Percentiles rank a stretch among this genome's conserved stretches.
Evolutionary conservation across 2,113 vertebrate genomes (phyloP).

Genomic region (Aldabrachelys gigantea): DNA sequence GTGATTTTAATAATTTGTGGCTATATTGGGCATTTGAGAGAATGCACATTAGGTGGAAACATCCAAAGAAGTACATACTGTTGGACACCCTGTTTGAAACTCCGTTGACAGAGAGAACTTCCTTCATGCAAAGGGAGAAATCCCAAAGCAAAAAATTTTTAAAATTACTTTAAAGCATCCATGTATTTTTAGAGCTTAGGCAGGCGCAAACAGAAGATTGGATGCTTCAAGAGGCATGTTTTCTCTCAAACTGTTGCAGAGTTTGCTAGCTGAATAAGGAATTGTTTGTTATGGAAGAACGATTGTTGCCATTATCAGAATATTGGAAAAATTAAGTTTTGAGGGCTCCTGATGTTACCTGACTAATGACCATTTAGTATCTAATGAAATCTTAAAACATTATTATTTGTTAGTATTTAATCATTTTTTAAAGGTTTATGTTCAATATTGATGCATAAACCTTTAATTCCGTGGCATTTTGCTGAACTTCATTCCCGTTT

Average conservation of each 20-base stretch:
- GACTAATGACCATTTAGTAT: neutral
- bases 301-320: neutral
- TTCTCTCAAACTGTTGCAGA: neutral
- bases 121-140: neutral
- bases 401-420: neutral
- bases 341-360: neutral
- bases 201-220: too few species aligned
- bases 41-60: neutral
- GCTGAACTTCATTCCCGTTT: neutral
- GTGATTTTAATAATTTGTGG: slow-evolving; percentile 21
- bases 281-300: neutral
- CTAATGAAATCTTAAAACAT: neutral
- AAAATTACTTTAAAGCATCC: neutral
- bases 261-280: neutral
- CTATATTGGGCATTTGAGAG: slow-evolving; percentile 15
- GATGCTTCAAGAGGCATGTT: neutral
- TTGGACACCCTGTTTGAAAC: neutral
- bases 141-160: neutral
- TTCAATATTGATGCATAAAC: neutral
- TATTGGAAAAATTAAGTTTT: neutral
- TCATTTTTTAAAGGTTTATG: neutral
- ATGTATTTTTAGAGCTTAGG: neutral
- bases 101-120: neutral
- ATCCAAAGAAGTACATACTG: neutral
- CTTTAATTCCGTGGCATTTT: neutral